Base-by-base conservation (phyloP, 1,140 invertebrate genomes). In the Drosophila littoralis region DNA sequence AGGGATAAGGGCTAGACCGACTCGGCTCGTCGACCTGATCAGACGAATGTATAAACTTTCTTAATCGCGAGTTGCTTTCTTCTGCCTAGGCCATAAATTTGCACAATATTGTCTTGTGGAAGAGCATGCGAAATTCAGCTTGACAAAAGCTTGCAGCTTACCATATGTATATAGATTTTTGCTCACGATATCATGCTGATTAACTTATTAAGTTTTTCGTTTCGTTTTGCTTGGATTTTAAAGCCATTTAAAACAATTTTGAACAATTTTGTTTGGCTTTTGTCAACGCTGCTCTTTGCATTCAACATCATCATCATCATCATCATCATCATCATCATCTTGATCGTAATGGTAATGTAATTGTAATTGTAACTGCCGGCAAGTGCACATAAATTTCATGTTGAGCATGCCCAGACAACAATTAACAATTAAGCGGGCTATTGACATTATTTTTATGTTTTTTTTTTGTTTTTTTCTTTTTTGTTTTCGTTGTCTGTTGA, bases 221-320 rank as follows among this genome's bases (percentile, higher is more conserved):
- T 69, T 51, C 17, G 15, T 28, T n/a, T 57, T 32, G 17, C 1
- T 22, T 22, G 52, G 36, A 7, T 36, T 51, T 61, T 65, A 12
- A 36, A 28, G 36, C 45, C 63, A 58, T 66, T 72, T 58, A 58
- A 72, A 66, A 51, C 38, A 72, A 66, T 72, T 71, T 71, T 38
- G 10, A 8, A 48, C 42, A 59, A 59, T 59, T 61, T 33, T 48
- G 50, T 13, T 57, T 54, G 22, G n/a, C 33, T n/a, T 64, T 46
- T 65, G 68, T 55, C 65, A 68, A 68, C 55, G 55, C 28, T 45
- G 58, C 48, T 64, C 17, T 15, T 36, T 32, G 35, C 9, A 50
- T 63, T 17, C 36, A 57, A 57, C 13, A 10, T 7, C 7, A 38
- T n/a, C 46, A 52, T 43, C 66, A 50, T 50, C 45, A 51, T 40